Evolutionary conservation across 2,797 vertebrate species (phyloP).

Genomic region (Lemur catta): DNA sequence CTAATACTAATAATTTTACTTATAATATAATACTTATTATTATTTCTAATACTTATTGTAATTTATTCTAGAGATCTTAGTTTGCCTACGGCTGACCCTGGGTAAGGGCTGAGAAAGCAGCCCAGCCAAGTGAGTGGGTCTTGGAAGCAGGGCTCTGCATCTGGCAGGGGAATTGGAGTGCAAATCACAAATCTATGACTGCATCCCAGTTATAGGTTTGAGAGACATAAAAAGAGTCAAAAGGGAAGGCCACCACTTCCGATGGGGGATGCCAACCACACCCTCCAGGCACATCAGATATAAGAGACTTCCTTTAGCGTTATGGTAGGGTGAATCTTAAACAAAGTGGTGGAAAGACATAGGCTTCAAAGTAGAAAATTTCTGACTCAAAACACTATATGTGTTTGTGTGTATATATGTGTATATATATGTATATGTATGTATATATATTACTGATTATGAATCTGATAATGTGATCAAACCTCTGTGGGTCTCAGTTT

Average conservation of each 20-base stretch:
- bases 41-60: not conserved
- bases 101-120: not conserved
- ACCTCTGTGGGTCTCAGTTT: not conserved
- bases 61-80: not conserved
- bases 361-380: not conserved
- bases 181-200: not conserved
- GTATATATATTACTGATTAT: not conserved
- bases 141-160: not conserved
- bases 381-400: not conserved
- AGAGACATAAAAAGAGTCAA: not conserved
- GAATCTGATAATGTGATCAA: not conserved
- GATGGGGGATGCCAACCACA: not conserved
- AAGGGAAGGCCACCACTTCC: not conserved
- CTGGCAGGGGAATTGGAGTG: not conserved
- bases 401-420: not conserved
- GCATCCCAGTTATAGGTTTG: not conserved
- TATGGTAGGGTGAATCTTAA: not conserved
- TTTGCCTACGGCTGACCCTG: not conserved
- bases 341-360: not conserved
- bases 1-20: too few relatives aligned
- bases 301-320: not conserved
- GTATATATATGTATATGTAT: not conserved
- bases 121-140: not conserved
- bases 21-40: too few relatives aligned
- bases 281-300: not conserved